Conservation (phyloP, 1,140 invertebrate genomes). For the Holotrichia oblita region DNA sequence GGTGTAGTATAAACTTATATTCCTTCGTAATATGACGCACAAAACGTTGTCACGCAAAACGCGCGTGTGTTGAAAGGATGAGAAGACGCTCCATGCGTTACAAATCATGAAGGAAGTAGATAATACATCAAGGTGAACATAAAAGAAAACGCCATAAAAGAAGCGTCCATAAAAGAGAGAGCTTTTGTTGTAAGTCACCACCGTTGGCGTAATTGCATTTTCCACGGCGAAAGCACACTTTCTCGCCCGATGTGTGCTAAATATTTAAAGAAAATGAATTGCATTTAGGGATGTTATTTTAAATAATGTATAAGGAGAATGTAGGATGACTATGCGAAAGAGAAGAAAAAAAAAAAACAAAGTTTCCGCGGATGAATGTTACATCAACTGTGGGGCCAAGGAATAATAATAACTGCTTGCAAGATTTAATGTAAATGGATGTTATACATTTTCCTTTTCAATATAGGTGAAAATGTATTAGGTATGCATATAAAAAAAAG, state of each 20-base stretch:
- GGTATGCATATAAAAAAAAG: too few relatives aligned
- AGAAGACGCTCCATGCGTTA: background rate
- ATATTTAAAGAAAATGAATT: conserved; percentile 14
- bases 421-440: too few relatives aligned
- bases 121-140: background rate
- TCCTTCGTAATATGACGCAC: background rate
- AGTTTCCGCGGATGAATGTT: too few relatives aligned
- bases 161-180: conserved; percentile 1
- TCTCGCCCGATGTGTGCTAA: background rate
- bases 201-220: background rate
- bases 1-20: background rate
- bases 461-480: too few relatives aligned
- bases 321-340: background rate
- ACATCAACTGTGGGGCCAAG: too few relatives aligned
- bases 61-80: background rate
- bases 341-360: background rate
- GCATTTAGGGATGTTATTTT: background rate
- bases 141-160: conserved; percentile 12
- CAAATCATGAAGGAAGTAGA: conserved; percentile 13
- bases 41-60: background rate
- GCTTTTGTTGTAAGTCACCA: conserved; percentile 12
- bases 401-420: too few relatives aligned
- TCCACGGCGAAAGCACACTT: background rate
- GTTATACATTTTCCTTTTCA: too few relatives aligned
- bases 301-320: background rate